Evolutionary conservation across 2,888 invertebrate species (phyloP).

Genomic region (Caenorhabditis sp.): DNA sequence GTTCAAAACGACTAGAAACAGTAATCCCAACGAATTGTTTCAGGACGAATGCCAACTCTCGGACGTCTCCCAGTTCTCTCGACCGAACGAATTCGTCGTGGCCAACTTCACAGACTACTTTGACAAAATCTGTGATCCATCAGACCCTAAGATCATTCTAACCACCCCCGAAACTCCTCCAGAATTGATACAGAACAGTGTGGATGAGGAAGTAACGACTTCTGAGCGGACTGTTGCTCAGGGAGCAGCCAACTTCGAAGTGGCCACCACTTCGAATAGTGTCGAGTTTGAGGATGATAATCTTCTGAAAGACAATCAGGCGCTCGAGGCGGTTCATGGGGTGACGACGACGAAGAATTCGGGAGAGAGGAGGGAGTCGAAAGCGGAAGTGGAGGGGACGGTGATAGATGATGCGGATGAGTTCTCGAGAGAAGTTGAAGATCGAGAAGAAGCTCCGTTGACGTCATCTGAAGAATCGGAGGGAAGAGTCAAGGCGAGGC

Average conservation of each 20-base stretch:
- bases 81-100: slow-evolving; percentile 76
- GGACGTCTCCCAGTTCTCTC: slow-evolving; percentile 76
- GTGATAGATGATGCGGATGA: slow-evolving; percentile 71
- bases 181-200: slow-evolving; percentile 47
- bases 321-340: slow-evolving; percentile 45
- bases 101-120: slow-evolving; percentile 80
- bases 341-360: slow-evolving; percentile 27
- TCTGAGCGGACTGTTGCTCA: slow-evolving; percentile 49
- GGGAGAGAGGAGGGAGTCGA: slow-evolving; percentile 43
- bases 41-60: slow-evolving; percentile 82
- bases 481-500: slow-evolving; percentile 61
- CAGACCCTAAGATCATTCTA: slow-evolving; percentile 54
- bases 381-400: slow-evolving; percentile 60
- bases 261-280: slow-evolving; percentile 37
- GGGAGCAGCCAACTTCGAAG: slow-evolving; percentile 60
- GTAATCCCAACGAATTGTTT: slow-evolving; percentile 33
- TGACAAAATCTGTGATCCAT: slow-evolving; percentile 76
- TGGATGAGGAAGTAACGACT: slow-evolving; percentile 38
- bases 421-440: slow-evolving; percentile 40
- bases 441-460: slow-evolving; percentile 21
- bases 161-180: slow-evolving; percentile 38
- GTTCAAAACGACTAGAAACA: no score
- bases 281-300: slow-evolving; percentile 53
- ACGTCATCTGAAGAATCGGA: slow-evolving; percentile 51
- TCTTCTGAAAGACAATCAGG: slow-evolving; percentile 50